Evolutionary conservation across 2,113 vertebrate genomes (phyloP), one percentile per base, ranked within the genome.

Genomic region (Chlorocebus sabaeus): DNA sequence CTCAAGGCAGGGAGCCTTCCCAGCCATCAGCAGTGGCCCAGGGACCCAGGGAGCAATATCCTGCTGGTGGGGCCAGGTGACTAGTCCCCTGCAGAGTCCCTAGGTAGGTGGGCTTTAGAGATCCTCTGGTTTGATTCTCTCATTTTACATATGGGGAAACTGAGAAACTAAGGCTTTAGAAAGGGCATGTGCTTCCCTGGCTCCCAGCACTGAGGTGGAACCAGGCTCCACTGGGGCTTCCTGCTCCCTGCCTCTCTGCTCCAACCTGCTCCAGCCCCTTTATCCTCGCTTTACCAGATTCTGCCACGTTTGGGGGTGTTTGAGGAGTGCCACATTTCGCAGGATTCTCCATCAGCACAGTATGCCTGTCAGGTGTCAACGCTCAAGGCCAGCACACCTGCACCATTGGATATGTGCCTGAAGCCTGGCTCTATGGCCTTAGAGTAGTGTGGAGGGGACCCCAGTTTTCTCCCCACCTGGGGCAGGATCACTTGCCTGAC

Each of bases 1-100:
- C 8, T 64, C 50, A 10, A 0, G 25, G 20, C 22, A 1, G 32
- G 18, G 70, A 27, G n/a, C 30, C 61, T 32, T 23, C 40, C 30
- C 1, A 1, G 43, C 38, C 0, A 0, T 6, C 1, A 12, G 70
- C 23, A 16, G 0, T 1, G 3, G 5, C 22, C 38, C 50, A 4
- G 11, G 35, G 48, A 3, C 23, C n/a, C 38, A 4, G 25, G 14
- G 0, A 16, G 17, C 5, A 6, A 57, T 0, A 3, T n/a, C 35
- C 52, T 1, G 23, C 25, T 1, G 23, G 2, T 23, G 20, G 25
- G 16, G 50, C 70, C 25, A 22, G 40, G 30, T 27, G n/a, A 11
- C 23, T 0, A 0, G 40, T 8, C 3, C 1, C 14, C 45, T 13
- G 7, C 12, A 38, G n/a, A 18, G 32, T 68, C 32, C 57, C 38